A percentile compares a stretch with the other conserved stretches of the same genome.
Conservation (phyloP, 2,113 vertebrate genomes). For the Sinocyclocheilus maitianheensis region DNA sequence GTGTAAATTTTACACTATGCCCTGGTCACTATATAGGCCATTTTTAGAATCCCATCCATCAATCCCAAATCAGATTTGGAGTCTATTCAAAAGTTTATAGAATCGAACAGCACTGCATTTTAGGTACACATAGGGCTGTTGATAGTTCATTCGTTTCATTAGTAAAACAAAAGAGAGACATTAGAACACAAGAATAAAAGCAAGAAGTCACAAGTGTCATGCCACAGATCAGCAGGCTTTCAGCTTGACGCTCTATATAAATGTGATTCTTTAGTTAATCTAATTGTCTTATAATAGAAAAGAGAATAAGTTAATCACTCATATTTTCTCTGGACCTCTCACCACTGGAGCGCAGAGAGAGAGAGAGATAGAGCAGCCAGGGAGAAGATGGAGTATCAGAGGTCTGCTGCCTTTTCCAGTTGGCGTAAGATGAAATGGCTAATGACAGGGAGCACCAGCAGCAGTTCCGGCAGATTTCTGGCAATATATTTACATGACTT, state of each 20-base stretch:
- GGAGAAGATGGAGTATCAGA: slow-evolving; percentile 3
- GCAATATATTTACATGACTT: slow-evolving; percentile 12
- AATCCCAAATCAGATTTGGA: not conserved
- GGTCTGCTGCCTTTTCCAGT: slow-evolving; percentile 12
- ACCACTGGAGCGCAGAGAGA: not conserved
- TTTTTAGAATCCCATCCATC: not conserved
- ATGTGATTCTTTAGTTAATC: slow-evolving; percentile 1
- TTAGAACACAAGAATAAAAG: not conserved
- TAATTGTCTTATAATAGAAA: slow-evolving; percentile 7
- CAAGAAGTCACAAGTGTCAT: not conserved
- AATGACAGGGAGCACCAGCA: slow-evolving; percentile 4
- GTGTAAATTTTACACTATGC: not conserved
- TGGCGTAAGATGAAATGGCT: slow-evolving; percentile 8
- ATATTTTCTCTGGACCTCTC: slow-evolving; percentile 1
- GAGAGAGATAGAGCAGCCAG: not conserved
- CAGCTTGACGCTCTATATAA: not conserved
- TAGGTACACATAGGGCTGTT: not conserved
- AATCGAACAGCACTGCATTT: not conserved
- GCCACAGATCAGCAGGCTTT: not conserved
- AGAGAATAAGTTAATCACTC: slow-evolving; percentile 11
- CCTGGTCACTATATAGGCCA: not conserved
- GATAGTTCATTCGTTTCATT: too few species aligned
- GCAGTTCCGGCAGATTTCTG: slow-evolving; percentile 17
- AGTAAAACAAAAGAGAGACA: not conserved
- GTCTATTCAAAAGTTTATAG: not conserved